Evolutionary conservation across 2,113 vertebrate species (phyloP).

Genomic region (Phasianus colchicus): DNA sequence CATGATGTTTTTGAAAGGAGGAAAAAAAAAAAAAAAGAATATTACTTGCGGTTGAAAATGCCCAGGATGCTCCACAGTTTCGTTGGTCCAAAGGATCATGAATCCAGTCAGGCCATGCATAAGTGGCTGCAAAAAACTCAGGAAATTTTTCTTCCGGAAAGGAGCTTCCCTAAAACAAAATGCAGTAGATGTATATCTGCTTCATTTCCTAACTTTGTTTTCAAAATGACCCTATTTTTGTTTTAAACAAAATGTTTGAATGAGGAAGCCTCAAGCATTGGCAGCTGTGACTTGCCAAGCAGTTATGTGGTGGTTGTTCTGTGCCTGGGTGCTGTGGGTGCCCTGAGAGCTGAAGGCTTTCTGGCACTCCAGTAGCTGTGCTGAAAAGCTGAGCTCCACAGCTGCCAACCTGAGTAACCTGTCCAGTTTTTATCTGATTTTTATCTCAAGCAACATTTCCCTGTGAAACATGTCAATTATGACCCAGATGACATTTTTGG

Average conservation of each 20-base stretch:
- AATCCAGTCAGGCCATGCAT: slow-evolving; percentile 81
- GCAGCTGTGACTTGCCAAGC: background rate
- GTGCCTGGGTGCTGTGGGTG: background rate
- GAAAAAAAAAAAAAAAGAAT: background rate
- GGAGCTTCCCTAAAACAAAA: slow-evolving; percentile 66
- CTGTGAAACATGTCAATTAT: background rate
- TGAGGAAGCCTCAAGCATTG: background rate
- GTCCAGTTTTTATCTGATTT: background rate
- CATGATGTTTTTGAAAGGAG: background rate
- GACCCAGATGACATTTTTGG: background rate
- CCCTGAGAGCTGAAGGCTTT: fast-evolving
- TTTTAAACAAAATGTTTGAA: background rate
- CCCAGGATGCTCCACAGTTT: slow-evolving; percentile 84
- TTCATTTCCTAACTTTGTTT: background rate
- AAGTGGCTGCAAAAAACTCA: slow-evolving; percentile 76
- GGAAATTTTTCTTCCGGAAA: slow-evolving; percentile 71
- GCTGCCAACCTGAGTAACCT: background rate
- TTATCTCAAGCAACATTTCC: background rate
- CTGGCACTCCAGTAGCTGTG: background rate
- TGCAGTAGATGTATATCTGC: background rate
- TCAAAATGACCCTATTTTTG: background rate
- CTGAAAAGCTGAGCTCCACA: background rate
- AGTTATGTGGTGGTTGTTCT: background rate
- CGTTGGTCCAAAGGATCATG: slow-evolving; percentile 81
- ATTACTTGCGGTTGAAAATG: slow-evolving; percentile 86